These are phyloP conservation scores for Uropetala carovei DNA, from an alignment of 2,888 invertebrate genomes.

Conservation along the genomic window DNA sequence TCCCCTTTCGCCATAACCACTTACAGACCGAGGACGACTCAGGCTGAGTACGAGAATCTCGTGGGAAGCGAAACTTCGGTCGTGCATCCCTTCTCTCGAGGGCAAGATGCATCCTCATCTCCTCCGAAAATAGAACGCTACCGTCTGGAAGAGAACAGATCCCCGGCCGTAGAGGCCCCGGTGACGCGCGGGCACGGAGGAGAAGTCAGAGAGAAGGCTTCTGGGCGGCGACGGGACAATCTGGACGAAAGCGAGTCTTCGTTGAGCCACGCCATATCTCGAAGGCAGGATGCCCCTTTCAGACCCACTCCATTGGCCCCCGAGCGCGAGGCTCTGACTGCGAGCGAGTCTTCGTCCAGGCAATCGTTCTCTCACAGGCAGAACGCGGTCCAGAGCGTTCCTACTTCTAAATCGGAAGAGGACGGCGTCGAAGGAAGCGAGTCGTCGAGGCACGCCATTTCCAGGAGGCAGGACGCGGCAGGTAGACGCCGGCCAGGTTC, in stretches of 20 bases:
- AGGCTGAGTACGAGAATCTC: neutral
- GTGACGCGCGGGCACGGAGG: neutral
- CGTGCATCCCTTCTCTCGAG: conserved; percentile 8
- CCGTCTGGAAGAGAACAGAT: neutral
- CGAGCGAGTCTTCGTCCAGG: neutral
- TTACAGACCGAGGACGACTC: neutral
- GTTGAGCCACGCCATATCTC: neutral
- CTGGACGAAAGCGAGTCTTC: neutral
- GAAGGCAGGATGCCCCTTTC: neutral
- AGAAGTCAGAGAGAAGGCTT: neutral
- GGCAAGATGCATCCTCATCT: neutral
- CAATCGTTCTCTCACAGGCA: neutral
- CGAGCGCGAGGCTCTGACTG: neutral
- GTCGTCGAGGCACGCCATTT: conserved; percentile 33
- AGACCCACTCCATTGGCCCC: neutral
- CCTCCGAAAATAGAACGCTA: neutral
- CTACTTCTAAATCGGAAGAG: conserved; percentile 28
- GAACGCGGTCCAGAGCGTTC: neutral
- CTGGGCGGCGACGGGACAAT: neutral
- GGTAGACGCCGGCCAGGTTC: neutral
- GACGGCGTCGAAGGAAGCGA: conserved; percentile 8
- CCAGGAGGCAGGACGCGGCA: conserved; percentile 14
- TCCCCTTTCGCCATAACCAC: conserved; percentile 21
- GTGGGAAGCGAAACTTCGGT: neutral
- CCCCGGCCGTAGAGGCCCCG: neutral